Evolutionary conservation across 2,113 vertebrate genomes (phyloP).

Genomic region (Noctilio leporinus): DNA sequence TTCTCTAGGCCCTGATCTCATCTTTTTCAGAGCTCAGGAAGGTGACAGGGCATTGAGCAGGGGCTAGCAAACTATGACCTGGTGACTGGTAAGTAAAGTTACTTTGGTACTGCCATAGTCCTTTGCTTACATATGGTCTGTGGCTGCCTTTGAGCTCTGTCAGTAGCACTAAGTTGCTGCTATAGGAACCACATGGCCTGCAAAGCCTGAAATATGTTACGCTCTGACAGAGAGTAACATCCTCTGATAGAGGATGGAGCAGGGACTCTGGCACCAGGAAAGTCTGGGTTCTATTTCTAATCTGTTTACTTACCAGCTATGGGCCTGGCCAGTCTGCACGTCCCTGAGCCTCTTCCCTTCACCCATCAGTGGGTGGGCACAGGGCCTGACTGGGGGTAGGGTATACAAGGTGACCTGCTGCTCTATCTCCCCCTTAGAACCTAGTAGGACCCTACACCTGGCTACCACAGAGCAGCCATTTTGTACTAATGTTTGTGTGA

Average conservation of each 20-base stretch:
- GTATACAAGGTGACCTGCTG: background rate
- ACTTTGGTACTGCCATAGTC: background rate
- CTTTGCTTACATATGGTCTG: background rate
- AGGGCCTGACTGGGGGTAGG: background rate
- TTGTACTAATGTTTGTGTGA: background rate
- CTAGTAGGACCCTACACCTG: background rate
- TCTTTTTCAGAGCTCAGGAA: background rate
- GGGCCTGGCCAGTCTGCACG: background rate
- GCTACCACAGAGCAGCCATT: background rate
- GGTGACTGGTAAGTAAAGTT: background rate
- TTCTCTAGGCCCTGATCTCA: background rate
- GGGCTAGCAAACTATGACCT: background rate
- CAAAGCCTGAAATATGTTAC: background rate
- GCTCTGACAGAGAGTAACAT: no score
- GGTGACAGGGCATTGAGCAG: background rate
- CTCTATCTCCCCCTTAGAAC: background rate
- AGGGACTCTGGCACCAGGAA: background rate
- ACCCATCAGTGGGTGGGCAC: background rate
- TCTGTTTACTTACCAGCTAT: background rate
- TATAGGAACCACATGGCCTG: background rate
- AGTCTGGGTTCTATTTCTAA: background rate
- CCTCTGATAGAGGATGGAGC: background rate
- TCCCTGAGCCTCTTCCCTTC: background rate
- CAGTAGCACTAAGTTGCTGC: fast-evolving
- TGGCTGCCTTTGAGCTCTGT: background rate